Conservation (phyloP, 2,797 vertebrate genomes). For the Macropus fuliginosus region DNA sequence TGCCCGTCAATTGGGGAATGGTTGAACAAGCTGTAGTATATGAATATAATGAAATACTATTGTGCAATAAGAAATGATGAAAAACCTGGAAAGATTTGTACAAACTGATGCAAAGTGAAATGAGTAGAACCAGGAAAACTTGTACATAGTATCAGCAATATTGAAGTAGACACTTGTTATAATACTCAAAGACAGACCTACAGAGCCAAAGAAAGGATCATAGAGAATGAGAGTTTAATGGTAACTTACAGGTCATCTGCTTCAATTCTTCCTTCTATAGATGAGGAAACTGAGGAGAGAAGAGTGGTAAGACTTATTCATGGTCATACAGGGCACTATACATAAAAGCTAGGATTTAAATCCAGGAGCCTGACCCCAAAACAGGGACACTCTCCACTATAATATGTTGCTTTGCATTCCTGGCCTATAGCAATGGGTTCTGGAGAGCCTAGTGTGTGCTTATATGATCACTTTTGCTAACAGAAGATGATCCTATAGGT, state of each 20-base stretch:
- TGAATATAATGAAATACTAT: too few species aligned
- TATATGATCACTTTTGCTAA: not conserved
- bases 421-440: not conserved
- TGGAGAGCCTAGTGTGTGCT: not conserved
- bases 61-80: too few species aligned
- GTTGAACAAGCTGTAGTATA: too few species aligned
- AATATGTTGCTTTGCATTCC: not conserved
- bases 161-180: not conserved
- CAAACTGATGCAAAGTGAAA: too few species aligned
- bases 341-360: not conserved
- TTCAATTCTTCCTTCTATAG: not conserved
- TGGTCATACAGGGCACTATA: not conserved
- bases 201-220: not conserved
- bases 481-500: not conserved
- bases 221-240: not conserved
- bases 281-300: not conserved
- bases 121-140: too few species aligned
- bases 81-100: too few species aligned
- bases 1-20: too few species aligned
- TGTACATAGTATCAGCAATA: too few species aligned
- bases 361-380: not conserved
- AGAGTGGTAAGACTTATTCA: not conserved
- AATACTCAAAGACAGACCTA: not conserved
- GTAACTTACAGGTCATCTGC: not conserved
- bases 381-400: not conserved